Evolutionary conservation across 1,140 invertebrate species (phyloP).

Genomic region (Xylocopa sonorina): DNA sequence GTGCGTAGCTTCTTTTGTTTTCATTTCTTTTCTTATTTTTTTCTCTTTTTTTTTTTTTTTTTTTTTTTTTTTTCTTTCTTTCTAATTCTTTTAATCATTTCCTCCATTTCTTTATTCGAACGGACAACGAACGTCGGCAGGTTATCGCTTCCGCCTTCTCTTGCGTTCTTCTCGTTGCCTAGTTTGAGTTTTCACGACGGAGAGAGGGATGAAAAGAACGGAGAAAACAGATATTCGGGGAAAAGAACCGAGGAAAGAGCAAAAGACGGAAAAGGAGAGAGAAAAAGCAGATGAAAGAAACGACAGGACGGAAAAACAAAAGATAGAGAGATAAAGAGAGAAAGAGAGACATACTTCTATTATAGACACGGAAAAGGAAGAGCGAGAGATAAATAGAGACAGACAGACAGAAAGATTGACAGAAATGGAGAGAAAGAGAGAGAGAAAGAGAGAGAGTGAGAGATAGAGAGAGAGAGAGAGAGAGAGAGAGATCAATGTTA

Average conservation of each 20-base stretch:
- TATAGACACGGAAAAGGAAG: conserved; percentile 9
- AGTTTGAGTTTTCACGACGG: conserved; percentile 13
- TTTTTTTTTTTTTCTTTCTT: too few species aligned
- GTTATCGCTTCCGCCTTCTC: conserved; percentile 67
- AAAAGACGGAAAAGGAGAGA: conserved; percentile 27
- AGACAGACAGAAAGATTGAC: conserved; percentile 36
- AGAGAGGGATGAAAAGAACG: conserved; percentile 8
- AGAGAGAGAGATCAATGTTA: conserved; percentile 48
- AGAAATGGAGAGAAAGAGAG: too few species aligned
- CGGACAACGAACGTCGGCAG: conserved; percentile 60
- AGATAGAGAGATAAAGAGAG: conserved; percentile 50
- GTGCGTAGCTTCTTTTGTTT: conserved; percentile 23
- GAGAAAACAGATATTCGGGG: not conserved
- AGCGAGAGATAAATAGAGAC: conserved; percentile 45
- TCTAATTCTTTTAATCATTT: too few species aligned
- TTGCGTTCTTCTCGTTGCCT: conserved; percentile 67
- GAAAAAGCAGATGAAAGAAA: conserved; percentile 17
- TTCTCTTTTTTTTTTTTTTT: too few species aligned
- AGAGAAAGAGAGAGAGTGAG: conserved; percentile 36
- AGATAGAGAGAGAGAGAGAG: conserved; percentile 38
- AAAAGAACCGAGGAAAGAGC: not conserved
- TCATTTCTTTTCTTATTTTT: too few species aligned
- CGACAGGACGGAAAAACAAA: conserved; percentile 46
- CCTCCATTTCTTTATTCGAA: too few species aligned
- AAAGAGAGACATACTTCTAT: conserved; percentile 41